Evolutionary conservation across 2,888 invertebrate genomes (phyloP).

Genomic region (Ophion ventricosus): DNA sequence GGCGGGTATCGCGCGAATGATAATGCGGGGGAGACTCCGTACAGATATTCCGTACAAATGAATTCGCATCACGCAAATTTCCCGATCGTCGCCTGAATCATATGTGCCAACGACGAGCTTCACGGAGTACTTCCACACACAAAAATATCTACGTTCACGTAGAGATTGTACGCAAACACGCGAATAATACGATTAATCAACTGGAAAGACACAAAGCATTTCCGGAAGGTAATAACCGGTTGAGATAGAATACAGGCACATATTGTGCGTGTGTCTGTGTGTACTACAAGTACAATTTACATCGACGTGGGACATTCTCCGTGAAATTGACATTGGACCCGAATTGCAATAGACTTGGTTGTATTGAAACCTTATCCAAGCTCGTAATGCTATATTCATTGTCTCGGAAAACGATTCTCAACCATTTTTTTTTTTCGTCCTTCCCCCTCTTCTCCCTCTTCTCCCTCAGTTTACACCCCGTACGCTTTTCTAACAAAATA

Average conservation of each 20-base stretch:
- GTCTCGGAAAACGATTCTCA: no score
- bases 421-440: no score
- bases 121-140: neutral
- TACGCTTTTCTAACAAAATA: neutral
- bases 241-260: constrained; percentile 1
- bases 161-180: neutral
- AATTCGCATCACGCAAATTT: constrained; percentile 39
- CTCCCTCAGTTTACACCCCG: no score
- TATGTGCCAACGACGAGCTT: constrained; percentile 8
- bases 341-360: no score
- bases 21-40: neutral
- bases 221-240: constrained; percentile 35
- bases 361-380: no score
- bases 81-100: constrained; percentile 36
- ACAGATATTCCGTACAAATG: constrained; percentile 16
- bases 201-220: constrained; percentile 21
- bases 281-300: neutral
- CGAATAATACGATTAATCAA: constrained; percentile 17
- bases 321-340: no score
- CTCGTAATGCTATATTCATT: no score
- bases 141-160: neutral
- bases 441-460: no score
- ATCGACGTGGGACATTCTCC: neutral
- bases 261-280: no score
- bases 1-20: neutral